A percentile compares a stretch with the other conserved stretches of the same genome.
Evolutionary conservation across 1,140 invertebrate genomes (phyloP).

Genomic region (Helicoverpa armigera): DNA sequence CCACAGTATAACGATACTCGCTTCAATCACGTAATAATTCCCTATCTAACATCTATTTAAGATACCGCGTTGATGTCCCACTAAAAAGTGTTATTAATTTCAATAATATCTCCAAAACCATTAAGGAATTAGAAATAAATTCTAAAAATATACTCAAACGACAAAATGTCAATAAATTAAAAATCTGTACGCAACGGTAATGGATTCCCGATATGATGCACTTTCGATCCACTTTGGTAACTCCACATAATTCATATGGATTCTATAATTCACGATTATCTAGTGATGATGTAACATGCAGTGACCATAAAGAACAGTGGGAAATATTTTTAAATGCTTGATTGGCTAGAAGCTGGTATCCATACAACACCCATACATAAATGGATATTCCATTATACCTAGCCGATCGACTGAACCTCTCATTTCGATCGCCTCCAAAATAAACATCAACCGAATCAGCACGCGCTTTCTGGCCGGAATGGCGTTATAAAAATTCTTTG

Average conservation of each 20-base stretch:
- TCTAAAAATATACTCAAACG: slow-evolving; percentile 1
- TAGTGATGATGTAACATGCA: slow-evolving; percentile 25
- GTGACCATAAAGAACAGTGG: no score
- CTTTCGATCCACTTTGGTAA: slow-evolving; percentile 45
- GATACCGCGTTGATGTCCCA: neutral
- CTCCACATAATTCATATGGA: slow-evolving; percentile 27
- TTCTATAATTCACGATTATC: slow-evolving; percentile 36
- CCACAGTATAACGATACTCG: neutral
- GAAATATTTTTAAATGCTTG: no score
- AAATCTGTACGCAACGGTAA: slow-evolving; percentile 33
- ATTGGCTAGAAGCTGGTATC: no score
- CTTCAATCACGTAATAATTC: slow-evolving; percentile 3
- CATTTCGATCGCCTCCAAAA: neutral
- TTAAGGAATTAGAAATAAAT: slow-evolving; percentile 39
- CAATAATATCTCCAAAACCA: neutral
- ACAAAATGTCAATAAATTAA: slow-evolving; percentile 46
- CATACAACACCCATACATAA: no score
- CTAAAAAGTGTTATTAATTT: slow-evolving; percentile 27
- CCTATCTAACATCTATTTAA: slow-evolving; percentile 4
- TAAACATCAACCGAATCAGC: neutral
- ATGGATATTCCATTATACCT: no score
- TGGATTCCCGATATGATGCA: slow-evolving; percentile 48
- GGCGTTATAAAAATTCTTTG: neutral
- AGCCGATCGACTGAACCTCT: no score
- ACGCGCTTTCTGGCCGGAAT: neutral